Evolutionary conservation across 2,888 invertebrate species (phyloP).

Genomic region (Busseola fusca): DNA sequence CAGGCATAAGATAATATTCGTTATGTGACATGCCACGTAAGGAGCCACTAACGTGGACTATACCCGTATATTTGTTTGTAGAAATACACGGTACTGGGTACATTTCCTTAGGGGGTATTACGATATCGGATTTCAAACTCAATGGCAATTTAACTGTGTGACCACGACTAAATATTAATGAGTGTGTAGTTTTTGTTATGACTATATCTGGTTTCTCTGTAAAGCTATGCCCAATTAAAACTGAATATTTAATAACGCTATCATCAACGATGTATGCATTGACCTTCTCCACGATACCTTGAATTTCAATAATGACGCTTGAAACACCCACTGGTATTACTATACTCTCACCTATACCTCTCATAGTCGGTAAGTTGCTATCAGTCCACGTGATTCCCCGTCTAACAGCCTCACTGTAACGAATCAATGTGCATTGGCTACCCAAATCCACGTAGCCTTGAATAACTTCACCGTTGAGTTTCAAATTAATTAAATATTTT

Average conservation of each 20-base stretch:
- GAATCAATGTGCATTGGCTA: conserved; percentile 2
- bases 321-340: conserved; percentile 7
- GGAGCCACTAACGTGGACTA: too few species aligned
- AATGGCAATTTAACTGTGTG: not conserved
- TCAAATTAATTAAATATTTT: not conserved
- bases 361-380: conserved; percentile 10
- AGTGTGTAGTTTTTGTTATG: conserved; percentile 3
- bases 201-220: conserved; percentile 7
- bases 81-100: too few species aligned
- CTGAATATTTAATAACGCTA: conserved; percentile 9
- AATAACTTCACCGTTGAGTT: not conserved
- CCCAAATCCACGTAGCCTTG: conserved; percentile 10
- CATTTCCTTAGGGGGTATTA: not conserved
- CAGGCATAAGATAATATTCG: conserved; percentile 7
- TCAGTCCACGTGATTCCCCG: conserved; percentile 5
- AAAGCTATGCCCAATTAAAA: conserved; percentile 5
- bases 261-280: conserved; percentile 3
- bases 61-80: too few species aligned
- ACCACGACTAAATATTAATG: conserved; percentile 8
- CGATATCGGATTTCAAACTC: too few species aligned
- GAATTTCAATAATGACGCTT: not conserved
- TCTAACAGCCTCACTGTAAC: not conserved
- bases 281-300: conserved; percentile 9
- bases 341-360: conserved; percentile 7
- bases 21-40: not conserved